Conservation (phyloP, 2,888 invertebrate genomes). For the Cantharis lateralis region DNA sequence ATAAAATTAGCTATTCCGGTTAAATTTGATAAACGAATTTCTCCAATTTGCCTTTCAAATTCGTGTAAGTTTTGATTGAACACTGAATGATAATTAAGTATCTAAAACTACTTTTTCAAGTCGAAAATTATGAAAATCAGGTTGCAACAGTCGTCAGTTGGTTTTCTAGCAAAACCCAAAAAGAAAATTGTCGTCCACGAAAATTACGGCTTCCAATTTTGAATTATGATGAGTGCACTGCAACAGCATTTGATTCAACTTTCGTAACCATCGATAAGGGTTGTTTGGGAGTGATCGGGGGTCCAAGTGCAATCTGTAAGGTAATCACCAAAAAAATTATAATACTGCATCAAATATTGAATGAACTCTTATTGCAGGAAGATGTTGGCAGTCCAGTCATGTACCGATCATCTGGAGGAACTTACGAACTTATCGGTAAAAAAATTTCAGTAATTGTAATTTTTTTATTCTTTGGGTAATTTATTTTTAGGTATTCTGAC, state of each 20-base stretch:
- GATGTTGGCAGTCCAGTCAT: conserved; percentile 63
- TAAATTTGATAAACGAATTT: conserved; percentile 58
- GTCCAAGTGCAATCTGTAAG: conserved; percentile 57
- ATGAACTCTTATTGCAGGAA: conserved; percentile 51
- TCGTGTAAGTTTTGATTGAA: conserved; percentile 49
- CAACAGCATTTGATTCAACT: conserved; percentile 46
- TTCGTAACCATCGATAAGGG: conserved; percentile 59
- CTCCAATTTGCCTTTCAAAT: conserved; percentile 64
- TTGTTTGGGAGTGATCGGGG: conserved; percentile 61
- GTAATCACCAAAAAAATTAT: conserved; percentile 47
- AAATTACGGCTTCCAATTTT: conserved; percentile 61
- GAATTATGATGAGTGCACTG: conserved; percentile 55
- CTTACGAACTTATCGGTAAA: conserved; percentile 61
- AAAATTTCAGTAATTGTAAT: not conserved
- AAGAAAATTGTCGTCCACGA: conserved; percentile 57
- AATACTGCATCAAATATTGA: not conserved
- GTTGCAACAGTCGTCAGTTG: conserved; percentile 59
- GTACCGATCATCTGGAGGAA: conserved; percentile 56
- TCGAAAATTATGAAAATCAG: conserved; percentile 57
- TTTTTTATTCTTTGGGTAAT: not conserved
- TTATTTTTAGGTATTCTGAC: conserved; percentile 58
- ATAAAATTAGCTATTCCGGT: conserved; percentile 59
- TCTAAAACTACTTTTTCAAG: conserved; percentile 36
- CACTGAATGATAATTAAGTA: not conserved
- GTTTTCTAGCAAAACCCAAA: conserved; percentile 44